phyloP scores from a whole-genome alignment of 2,797 vertebrate species.

The Sebastes steindachneri region DNA sequence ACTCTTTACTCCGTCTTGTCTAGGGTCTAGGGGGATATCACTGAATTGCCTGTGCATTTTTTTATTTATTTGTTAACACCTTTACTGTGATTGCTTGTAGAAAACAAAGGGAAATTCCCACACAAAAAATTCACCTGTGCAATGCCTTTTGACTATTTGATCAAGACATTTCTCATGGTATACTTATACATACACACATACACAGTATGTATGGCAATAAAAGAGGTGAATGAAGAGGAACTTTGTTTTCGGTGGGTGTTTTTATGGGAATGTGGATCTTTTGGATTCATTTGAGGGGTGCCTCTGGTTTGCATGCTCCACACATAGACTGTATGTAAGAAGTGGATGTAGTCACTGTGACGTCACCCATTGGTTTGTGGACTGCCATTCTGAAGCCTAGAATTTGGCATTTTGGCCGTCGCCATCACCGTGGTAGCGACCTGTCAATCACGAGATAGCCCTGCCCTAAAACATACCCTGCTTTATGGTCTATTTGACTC shows the following conservation, averaged over 20 bases:
- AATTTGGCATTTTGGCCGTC: no score
- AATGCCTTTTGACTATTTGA: neutral
- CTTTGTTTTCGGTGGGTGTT: neutral
- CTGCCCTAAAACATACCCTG: rapidly evolving
- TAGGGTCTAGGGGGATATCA: neutral
- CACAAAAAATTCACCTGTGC: no score
- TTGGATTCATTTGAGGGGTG: no score
- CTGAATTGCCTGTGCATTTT: neutral
- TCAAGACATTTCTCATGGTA: neutral
- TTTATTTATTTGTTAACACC: neutral
- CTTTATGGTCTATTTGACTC: rapidly evolving
- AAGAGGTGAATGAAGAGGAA: neutral
- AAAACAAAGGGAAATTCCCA: neutral
- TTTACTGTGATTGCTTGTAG: neutral
- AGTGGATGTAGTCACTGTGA: no score
- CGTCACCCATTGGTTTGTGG: no score
- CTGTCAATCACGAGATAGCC: no score
- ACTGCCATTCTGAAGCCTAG: no score
- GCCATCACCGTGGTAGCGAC: no score
- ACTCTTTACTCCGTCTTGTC: no score
- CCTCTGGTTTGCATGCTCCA: no score
- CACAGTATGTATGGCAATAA: neutral
- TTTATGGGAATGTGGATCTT: neutral
- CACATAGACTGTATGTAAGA: no score
- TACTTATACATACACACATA: neutral